phyloP scores from a whole-genome alignment of 2,797 vertebrate genomes.

The Phaenicophaeus curvirostris region DNA sequence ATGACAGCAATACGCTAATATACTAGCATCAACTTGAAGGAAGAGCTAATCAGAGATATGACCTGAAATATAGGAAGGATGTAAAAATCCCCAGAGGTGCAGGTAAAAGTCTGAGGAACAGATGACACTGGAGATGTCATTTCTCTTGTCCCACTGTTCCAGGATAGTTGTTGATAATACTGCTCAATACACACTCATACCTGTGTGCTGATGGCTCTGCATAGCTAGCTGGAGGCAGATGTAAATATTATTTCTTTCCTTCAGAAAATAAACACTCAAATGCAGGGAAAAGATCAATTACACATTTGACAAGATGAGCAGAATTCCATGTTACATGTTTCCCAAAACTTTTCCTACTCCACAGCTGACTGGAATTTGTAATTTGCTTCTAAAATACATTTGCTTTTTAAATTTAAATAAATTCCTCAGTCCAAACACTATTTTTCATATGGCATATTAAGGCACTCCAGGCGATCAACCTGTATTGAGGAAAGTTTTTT shows the following conservation, averaged over 20 bases:
- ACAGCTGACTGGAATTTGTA: not conserved
- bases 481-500: not conserved
- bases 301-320: not conserved
- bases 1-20: not conserved
- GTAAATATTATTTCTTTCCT: not conserved
- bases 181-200: not conserved
- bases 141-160: not conserved
- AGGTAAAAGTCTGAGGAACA: not conserved
- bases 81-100: not conserved
- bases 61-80: not conserved
- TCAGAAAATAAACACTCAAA: not conserved
- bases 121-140: not conserved
- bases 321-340: not conserved
- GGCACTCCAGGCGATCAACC: not conserved
- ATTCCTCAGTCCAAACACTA: not conserved
- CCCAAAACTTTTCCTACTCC: not conserved
- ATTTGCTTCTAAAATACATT: not conserved
- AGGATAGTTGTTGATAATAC: not conserved
- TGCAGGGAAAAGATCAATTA: not conserved
- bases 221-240: not conserved
- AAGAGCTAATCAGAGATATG: accelerated
- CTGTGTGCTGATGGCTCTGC: not conserved
- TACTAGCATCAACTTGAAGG: not conserved
- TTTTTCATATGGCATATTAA: not conserved
- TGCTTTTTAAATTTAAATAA: not conserved